These are phyloP conservation scores for Coluber constrictor DNA, from an alignment of 2,797 vertebrate species.

Conservation along the genomic window DNA sequence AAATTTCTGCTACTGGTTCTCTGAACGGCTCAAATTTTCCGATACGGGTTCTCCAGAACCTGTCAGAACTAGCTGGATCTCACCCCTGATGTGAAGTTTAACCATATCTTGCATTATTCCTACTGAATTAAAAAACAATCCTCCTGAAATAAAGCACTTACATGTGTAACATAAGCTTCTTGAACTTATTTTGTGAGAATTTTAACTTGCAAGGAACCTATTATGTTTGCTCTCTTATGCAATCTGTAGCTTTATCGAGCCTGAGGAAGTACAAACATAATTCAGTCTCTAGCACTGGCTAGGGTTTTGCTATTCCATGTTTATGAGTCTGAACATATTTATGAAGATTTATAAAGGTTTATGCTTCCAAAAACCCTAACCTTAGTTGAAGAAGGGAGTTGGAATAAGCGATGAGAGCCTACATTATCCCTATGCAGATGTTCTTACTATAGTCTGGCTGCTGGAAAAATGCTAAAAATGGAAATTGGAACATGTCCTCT, in stretches of 20 bases:
- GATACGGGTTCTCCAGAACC: too few relatives aligned
- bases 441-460: neutral
- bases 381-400: neutral
- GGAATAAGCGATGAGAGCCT: neutral
- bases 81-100: neutral
- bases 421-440: neutral
- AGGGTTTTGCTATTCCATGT: neutral
- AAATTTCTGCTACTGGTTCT: too few relatives aligned
- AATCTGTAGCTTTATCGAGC: neutral
- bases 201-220: neutral
- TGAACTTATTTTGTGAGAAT: neutral
- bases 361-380: neutral
- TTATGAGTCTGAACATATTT: neutral
- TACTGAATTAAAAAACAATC: neutral
- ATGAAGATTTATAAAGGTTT: neutral
- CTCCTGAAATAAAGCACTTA: neutral
- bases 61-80: too few relatives aligned
- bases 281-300: neutral
- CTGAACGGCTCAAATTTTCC: too few relatives aligned
- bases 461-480: neutral
- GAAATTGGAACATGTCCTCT: neutral
- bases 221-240: neutral
- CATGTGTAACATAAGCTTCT: neutral
- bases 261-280: neutral
- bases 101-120: neutral